Evolutionary conservation across 37 sponge, comb jelly and placozoan species (phyloP).

Genomic region (Beroe forskalii): DNA sequence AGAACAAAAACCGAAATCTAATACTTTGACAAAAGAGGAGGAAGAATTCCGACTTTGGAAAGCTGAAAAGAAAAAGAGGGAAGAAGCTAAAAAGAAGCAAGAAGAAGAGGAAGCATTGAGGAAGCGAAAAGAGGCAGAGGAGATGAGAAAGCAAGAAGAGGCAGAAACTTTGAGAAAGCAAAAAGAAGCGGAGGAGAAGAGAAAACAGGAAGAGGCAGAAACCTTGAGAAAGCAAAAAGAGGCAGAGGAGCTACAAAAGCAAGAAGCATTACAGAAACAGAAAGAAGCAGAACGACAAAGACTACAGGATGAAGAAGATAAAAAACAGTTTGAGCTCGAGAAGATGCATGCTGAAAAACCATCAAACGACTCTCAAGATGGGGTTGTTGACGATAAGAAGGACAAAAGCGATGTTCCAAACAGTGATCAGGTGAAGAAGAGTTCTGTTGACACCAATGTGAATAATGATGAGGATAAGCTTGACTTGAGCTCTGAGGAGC

Average conservation of each 20-base stretch:
- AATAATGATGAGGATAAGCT: not conserved
- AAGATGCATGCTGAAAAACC: not conserved
- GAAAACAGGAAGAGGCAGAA: not conserved
- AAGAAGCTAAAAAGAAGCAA: not conserved
- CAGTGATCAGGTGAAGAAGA: not conserved
- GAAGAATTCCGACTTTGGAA: conserved; percentile 12
- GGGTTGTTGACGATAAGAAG: not conserved
- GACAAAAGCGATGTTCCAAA: not conserved
- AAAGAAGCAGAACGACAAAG: not conserved
- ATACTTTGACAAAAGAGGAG: not conserved
- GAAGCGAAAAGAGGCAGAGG: conserved; percentile 5
- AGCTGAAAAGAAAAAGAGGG: not conserved
- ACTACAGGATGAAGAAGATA: not conserved
- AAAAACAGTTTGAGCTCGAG: not conserved
- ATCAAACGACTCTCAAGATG: not conserved
- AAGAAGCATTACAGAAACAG: not conserved
- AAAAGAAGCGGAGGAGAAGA: conserved; percentile 15
- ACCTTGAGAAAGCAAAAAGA: not conserved
- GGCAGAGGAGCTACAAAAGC: not conserved
- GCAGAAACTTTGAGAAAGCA: not conserved
- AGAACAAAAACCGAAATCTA: not conserved
- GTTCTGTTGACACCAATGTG: not conserved
- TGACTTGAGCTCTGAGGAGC: not conserved
- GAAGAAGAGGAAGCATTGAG: not conserved
- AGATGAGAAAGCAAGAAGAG: not conserved